These are phyloP conservation scores for Stomatorhinus walkeri DNA, from an alignment of 2,797 vertebrate genomes.

Conservation along the genomic window DNA sequence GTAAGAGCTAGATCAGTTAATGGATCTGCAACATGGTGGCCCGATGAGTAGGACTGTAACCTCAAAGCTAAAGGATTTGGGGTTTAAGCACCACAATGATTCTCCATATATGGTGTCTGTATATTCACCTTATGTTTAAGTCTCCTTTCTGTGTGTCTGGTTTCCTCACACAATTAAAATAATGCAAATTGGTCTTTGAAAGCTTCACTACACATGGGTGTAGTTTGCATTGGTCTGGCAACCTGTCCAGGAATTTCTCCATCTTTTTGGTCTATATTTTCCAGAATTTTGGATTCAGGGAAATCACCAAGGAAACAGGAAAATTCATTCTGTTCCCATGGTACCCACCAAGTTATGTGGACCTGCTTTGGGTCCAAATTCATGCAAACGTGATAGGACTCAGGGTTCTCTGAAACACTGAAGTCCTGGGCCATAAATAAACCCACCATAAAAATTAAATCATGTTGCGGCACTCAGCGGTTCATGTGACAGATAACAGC, in stretches of 20 bases:
- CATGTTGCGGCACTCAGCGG: slow-evolving; percentile 24
- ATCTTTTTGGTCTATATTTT: background rate
- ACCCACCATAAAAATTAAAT: slow-evolving; percentile 36
- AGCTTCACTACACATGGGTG: background rate
- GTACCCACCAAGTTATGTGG: background rate
- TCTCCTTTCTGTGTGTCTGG: background rate
- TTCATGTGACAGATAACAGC: slow-evolving; percentile 36
- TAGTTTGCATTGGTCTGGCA: background rate
- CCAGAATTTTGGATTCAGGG: background rate
- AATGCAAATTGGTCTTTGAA: background rate
- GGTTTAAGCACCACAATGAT: background rate
- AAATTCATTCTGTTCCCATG: background rate
- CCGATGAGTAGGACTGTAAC: background rate
- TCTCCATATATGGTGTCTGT: background rate
- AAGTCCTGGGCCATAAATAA: slow-evolving; percentile 36
- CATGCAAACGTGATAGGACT: slow-evolving; percentile 32
- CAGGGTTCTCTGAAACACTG: slow-evolving; percentile 24
- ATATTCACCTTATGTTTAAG: background rate
- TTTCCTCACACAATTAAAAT: background rate
- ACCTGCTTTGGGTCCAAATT: slow-evolving; percentile 26
- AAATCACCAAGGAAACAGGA: background rate
- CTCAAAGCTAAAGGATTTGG: background rate
- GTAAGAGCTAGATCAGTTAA: background rate
- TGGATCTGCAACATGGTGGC: background rate
- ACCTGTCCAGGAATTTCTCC: background rate